Evolutionary conservation across 2,797 vertebrate genomes (phyloP).

Genomic region (Ctenosaura bakeri): DNA sequence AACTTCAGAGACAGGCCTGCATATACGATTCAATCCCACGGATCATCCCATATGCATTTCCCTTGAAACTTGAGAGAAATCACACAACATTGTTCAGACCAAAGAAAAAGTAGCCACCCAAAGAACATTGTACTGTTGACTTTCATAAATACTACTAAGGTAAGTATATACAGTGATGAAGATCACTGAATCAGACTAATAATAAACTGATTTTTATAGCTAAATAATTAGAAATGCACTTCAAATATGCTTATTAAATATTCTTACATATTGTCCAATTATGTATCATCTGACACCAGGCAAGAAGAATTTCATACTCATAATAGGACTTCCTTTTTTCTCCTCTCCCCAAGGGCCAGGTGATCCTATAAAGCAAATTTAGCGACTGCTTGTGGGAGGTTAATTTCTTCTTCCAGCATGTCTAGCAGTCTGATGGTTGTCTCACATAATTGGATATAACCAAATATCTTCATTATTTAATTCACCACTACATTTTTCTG

Average conservation of each 20-base stretch:
- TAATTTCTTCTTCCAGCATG: background rate
- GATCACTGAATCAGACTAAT: background rate
- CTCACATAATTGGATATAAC: background rate
- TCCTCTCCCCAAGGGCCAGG: too few relatives aligned
- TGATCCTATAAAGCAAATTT: background rate
- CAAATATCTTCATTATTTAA: constrained; percentile 2
- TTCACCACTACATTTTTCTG: constrained; percentile 6
- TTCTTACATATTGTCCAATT: background rate
- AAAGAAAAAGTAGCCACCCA: background rate
- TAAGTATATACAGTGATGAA: background rate
- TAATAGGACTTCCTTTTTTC: background rate
- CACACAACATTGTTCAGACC: background rate
- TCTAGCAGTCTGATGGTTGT: background rate
- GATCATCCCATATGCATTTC: background rate
- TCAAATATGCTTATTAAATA: constrained; percentile 12
- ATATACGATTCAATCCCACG: background rate
- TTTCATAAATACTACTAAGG: background rate
- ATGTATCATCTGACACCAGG: background rate
- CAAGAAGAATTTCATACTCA: background rate
- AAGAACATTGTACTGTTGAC: background rate
- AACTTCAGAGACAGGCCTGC: background rate
- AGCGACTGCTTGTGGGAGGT: fast-evolving
- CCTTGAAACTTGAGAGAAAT: background rate
- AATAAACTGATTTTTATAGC: background rate
- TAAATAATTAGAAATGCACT: background rate